Percentiles rank a stretch among this genome's conserved stretches.
Conservation (phyloP, 2,888 invertebrate genomes). For the Orthonychiurus folsomi region DNA sequence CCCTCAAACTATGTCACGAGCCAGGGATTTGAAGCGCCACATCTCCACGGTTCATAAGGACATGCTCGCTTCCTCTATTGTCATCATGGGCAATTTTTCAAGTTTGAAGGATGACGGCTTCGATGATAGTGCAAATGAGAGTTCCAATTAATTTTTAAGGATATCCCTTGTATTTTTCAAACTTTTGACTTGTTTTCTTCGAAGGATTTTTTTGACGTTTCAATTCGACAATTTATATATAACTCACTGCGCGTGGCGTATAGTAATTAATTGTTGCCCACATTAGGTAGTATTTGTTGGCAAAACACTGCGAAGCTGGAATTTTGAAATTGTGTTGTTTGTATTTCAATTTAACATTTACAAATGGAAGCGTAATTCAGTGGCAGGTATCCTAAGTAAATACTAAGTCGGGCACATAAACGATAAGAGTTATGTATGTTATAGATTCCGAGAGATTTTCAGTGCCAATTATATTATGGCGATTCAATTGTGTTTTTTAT, state of each 20-base stretch:
- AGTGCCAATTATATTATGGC: no score
- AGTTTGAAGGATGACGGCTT: not conserved
- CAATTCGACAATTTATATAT: not conserved
- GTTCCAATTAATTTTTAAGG: not conserved
- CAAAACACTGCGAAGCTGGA: no score
- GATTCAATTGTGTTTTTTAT: no score
- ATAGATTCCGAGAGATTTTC: no score
- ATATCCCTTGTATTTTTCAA: not conserved
- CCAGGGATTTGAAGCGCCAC: slow-evolving; percentile 38
- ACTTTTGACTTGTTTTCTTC: not conserved
- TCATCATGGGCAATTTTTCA: not conserved
- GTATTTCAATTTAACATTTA: no score
- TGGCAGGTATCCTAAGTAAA: no score
- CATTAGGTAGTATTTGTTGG: no score
- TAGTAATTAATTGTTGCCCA: no score
- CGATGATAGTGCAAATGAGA: not conserved
- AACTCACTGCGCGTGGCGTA: not conserved
- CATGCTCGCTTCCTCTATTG: not conserved
- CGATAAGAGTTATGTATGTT: no score
- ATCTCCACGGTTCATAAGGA: slow-evolving; percentile 14
- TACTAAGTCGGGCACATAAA: no score
- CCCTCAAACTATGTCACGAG: slow-evolving; percentile 33
- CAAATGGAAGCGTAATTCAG: no score
- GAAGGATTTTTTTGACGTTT: not conserved
- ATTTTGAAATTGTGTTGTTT: no score